A percentile compares a stretch with the other conserved stretches of the same genome.
phyloP scores from a whole-genome alignment of 1,140 invertebrate genomes.

The Cryptotermes secundus region DNA sequence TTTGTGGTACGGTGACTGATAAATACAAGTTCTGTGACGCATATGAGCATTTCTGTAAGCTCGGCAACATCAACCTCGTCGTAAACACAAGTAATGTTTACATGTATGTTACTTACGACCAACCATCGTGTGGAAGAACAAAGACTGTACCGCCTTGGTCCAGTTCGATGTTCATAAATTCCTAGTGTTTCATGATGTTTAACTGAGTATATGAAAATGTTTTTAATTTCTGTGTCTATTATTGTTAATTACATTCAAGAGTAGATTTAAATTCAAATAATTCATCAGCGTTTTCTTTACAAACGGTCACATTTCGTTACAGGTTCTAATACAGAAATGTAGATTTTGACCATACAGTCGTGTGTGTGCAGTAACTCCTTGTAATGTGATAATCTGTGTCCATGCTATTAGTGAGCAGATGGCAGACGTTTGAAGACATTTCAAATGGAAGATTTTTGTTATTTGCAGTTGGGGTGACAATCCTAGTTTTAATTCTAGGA shows the following conservation, averaged over 20 bases:
- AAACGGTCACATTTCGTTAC: not conserved
- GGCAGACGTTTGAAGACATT: not conserved
- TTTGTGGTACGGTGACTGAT: slow-evolving; percentile 27
- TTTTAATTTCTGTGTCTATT: not conserved
- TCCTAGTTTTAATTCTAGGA: not conserved
- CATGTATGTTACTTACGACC: not conserved
- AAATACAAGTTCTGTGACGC: not conserved
- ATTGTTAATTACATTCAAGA: not conserved
- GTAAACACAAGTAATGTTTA: not conserved
- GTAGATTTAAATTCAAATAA: not conserved
- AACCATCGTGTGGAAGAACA: not conserved
- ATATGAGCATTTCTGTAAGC: not conserved
- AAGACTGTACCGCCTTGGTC: not conserved
- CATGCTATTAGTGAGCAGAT: too few species aligned
- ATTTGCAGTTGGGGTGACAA: not conserved
- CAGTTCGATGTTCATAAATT: slow-evolving; percentile 9
- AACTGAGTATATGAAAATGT: not conserved
- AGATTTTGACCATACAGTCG: not conserved
- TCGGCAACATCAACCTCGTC: not conserved
- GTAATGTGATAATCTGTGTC: not conserved
- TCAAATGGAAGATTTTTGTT: not conserved
- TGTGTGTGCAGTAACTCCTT: not conserved
- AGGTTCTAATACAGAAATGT: not conserved
- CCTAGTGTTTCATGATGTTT: not conserved
- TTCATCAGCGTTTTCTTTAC: not conserved